These are phyloP conservation scores for Notolabrus celidotus DNA, from an alignment of 2,797 vertebrate genomes.

Conservation along the genomic window DNA sequence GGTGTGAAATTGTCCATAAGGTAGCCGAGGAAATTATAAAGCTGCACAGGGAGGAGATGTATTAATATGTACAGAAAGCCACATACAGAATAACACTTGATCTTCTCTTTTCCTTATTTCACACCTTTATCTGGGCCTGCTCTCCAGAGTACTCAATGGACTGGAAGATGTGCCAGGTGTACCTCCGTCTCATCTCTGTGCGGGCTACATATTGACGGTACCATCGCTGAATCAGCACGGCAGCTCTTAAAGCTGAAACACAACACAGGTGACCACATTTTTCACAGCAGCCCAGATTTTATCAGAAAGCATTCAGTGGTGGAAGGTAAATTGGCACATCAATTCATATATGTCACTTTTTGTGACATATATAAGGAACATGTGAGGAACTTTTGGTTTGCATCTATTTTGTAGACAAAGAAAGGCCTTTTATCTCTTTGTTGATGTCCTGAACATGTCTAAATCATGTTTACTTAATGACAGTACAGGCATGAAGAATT, in stretches of 20 bases:
- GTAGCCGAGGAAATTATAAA: slow-evolving; percentile 95
- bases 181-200: slow-evolving; percentile 92
- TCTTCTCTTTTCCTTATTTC: neutral
- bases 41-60: slow-evolving; percentile 77
- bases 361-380: no score
- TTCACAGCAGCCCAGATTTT: neutral
- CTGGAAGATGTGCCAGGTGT: slow-evolving; percentile 96
- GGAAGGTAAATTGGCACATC: no score
- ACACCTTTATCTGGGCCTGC: slow-evolving; percentile 95
- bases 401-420: no score
- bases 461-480: no score
- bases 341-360: no score
- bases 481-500: no score
- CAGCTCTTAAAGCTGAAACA: slow-evolving; percentile 89
- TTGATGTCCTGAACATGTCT: no score
- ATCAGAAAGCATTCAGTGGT: no score
- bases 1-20: slow-evolving; percentile 94
- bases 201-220: slow-evolving; percentile 91
- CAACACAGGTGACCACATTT: neutral
- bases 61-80: neutral
- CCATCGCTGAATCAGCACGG: slow-evolving; percentile 93
- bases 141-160: slow-evolving; percentile 95
- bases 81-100: neutral
- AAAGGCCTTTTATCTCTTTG: no score
- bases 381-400: no score